phyloP scores from a whole-genome alignment of 1,140 invertebrate genomes.

The Campoletis sonorensis region DNA sequence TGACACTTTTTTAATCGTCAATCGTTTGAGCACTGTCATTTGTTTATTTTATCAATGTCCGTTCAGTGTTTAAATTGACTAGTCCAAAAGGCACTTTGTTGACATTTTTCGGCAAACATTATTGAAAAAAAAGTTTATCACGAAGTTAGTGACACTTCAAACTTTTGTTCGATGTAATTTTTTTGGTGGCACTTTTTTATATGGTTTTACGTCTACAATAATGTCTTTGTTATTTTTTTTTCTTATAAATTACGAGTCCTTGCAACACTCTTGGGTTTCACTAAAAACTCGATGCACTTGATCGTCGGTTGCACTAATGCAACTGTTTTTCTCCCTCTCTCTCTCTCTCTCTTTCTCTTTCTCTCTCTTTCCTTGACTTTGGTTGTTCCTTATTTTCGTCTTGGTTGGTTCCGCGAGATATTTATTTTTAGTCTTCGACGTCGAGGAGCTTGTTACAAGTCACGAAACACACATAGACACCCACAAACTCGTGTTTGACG shows the following conservation, averaged over 20 bases:
- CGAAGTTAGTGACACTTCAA: background rate
- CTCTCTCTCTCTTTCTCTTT: background rate
- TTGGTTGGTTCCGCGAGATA: conserved; percentile 3
- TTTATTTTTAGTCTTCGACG: conserved; percentile 24
- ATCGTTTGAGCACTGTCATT: too few species aligned
- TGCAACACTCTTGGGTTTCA: background rate
- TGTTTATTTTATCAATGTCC: too few species aligned
- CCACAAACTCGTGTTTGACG: conserved; percentile 3
- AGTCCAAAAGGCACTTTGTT: too few species aligned
- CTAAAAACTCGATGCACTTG: conserved; percentile 6
- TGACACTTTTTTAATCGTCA: too few species aligned
- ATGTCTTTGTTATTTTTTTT: background rate
- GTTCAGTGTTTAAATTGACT: too few species aligned
- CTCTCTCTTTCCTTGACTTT: conserved; percentile 20
- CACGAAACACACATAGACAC: conserved; percentile 11
- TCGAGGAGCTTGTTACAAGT: conserved; percentile 17
- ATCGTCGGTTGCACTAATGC: background rate
- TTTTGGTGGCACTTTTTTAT: background rate
- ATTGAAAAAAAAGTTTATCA: background rate
- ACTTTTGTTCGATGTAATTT: background rate
- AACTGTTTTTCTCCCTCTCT: background rate
- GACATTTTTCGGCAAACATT: too few species aligned
- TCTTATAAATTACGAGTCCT: background rate
- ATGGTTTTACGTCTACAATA: too few species aligned
- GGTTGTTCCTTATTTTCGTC: conserved; percentile 19